Evolutionary conservation across 2,797 vertebrate species (phyloP).

Genomic region (Mionectes olivaceus): DNA sequence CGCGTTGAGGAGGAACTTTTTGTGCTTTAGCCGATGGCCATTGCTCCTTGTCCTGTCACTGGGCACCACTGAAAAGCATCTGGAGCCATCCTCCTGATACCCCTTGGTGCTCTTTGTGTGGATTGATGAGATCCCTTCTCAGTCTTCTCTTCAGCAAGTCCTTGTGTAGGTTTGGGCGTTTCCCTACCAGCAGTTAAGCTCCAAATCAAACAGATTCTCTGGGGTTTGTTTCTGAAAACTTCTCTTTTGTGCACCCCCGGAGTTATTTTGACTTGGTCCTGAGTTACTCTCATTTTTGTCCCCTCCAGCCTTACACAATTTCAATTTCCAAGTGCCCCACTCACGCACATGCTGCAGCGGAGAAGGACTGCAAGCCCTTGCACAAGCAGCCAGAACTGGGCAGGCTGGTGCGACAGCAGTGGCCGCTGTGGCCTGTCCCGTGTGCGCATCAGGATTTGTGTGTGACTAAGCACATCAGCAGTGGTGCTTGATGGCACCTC

Average conservation of each 20-base stretch:
- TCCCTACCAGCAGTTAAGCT: background rate
- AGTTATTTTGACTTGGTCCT: background rate
- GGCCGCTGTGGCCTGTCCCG: accelerated
- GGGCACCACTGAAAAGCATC: background rate
- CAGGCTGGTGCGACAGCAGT: background rate
- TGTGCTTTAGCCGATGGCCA: background rate
- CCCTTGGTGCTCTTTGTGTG: background rate
- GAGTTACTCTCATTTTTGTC: background rate
- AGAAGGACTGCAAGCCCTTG: background rate
- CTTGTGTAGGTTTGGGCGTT: background rate
- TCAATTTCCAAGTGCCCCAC: background rate
- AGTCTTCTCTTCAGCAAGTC: background rate
- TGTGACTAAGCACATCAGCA: background rate
- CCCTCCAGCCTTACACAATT: conserved; percentile 6
- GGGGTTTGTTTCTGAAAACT: background rate
- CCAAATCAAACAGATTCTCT: background rate
- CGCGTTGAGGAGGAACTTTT: background rate
- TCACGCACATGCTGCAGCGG: accelerated
- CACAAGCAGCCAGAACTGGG: background rate
- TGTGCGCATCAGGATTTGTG: background rate
- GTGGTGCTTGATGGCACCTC: background rate
- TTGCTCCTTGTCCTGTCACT: background rate
- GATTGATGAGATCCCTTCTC: background rate
- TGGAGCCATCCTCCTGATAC: background rate
- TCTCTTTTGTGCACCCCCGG: background rate